phyloP scores from a whole-genome alignment of 2,888 invertebrate species.

The Eueremaeus valkanovi region DNA sequence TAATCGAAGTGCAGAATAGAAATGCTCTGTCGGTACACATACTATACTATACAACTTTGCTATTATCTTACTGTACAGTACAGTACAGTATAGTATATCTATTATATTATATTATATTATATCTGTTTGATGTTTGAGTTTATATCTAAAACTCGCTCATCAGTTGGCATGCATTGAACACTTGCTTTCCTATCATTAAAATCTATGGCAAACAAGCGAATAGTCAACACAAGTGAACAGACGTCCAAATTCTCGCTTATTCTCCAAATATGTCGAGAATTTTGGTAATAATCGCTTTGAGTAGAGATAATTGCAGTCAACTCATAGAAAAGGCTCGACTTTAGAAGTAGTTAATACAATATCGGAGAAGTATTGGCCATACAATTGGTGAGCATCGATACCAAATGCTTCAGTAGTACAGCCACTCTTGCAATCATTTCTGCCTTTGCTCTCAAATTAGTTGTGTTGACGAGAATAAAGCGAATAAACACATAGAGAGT shows the following conservation, averaged over 20 bases:
- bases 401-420: neutral
- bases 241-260: neutral
- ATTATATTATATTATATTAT: neutral
- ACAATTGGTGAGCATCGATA: neutral
- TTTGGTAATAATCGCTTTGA: conserved; percentile 2
- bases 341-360: neutral
- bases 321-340: neutral
- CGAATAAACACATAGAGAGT: conserved; percentile 1
- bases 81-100: too few species aligned
- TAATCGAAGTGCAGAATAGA: too few species aligned
- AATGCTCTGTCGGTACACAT: too few species aligned
- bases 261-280: conserved; percentile 25
- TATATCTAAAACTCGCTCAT: neutral
- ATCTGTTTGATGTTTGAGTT: neutral
- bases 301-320: conserved; percentile 9
- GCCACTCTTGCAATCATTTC: conserved; percentile 8
- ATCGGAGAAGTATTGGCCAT: neutral
- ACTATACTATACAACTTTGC: neutral
- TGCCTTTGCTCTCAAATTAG: neutral
- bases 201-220: neutral
- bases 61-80: too few species aligned
- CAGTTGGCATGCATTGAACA: neutral
- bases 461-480: neutral
- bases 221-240: neutral
- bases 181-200: conserved; percentile 10